Conservation (phyloP, 1,140 invertebrate genomes). For the Maconellicoccus hirsutus region DNA sequence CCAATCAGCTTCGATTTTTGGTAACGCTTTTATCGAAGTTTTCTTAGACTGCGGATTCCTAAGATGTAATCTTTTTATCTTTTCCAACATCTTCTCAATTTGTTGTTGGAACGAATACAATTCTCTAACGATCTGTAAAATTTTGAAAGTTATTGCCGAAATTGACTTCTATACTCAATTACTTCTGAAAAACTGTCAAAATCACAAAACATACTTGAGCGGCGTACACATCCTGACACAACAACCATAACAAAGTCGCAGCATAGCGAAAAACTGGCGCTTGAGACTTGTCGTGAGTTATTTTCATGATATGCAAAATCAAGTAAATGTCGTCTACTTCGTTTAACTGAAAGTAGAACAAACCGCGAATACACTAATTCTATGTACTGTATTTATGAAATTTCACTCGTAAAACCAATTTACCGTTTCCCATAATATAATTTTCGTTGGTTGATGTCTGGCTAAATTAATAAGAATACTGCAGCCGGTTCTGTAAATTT, state of each 20-base stretch:
- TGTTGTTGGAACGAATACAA: background rate
- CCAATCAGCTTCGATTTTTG: background rate
- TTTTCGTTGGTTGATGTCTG: background rate
- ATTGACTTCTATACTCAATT: background rate
- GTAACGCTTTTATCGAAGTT: background rate
- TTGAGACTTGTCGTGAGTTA: background rate
- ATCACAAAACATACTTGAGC: background rate
- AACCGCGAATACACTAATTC: background rate
- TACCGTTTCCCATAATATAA: background rate
- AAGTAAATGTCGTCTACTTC: background rate
- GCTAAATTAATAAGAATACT: conserved; percentile 14
- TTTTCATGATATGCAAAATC: conserved; percentile 12
- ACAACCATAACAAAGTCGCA: conserved; percentile 4
- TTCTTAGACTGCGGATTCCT: background rate
- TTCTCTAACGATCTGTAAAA: background rate
- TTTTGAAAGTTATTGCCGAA: background rate
- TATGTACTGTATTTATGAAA: background rate
- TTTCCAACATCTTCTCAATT: conserved; percentile 14
- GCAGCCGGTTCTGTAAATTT: background rate
- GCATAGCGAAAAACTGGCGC: background rate
- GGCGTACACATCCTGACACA: background rate
- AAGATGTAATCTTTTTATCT: background rate
- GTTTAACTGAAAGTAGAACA: background rate
- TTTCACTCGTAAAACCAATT: background rate
- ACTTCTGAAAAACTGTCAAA: background rate